Conservation (phyloP, 2,113 vertebrate genomes). For the Mesitornis unicolor region DNA sequence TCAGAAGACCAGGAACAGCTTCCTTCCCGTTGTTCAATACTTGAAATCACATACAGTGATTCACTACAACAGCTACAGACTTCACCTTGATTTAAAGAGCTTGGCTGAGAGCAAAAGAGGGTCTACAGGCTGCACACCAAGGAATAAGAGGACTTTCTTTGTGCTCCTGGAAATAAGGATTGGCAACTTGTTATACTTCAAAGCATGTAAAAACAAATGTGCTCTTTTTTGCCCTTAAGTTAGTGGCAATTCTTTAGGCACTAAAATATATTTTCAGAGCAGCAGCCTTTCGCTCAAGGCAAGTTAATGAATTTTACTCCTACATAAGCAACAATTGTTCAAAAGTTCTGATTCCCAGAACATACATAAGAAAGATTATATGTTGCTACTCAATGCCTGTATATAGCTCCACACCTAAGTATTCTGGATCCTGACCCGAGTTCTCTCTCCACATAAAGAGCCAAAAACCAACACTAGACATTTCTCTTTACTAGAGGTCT, state of each 20-base stretch:
- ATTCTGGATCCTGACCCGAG: neutral
- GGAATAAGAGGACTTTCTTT: neutral
- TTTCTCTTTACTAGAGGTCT: neutral
- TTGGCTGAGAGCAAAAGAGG: neutral
- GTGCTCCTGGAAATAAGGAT: neutral
- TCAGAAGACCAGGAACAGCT: neutral
- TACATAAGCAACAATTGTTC: neutral
- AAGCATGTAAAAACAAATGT: neutral
- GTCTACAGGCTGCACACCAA: neutral
- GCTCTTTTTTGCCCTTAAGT: neutral
- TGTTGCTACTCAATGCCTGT: neutral
- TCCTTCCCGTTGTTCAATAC: neutral
- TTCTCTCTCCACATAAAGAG: neutral
- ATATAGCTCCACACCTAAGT: neutral
- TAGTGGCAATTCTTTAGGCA: neutral
- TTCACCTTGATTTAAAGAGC: neutral
- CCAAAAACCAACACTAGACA: neutral
- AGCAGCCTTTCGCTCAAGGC: neutral
- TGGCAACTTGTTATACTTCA: neutral
- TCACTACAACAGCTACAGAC: neutral
- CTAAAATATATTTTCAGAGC: neutral
- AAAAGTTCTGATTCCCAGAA: neutral
- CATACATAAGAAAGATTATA: neutral
- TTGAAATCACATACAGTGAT: neutral
- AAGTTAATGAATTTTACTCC: neutral